phyloP scores from a whole-genome alignment of 2,797 vertebrate species.

The Fundulus diaphanus region DNA sequence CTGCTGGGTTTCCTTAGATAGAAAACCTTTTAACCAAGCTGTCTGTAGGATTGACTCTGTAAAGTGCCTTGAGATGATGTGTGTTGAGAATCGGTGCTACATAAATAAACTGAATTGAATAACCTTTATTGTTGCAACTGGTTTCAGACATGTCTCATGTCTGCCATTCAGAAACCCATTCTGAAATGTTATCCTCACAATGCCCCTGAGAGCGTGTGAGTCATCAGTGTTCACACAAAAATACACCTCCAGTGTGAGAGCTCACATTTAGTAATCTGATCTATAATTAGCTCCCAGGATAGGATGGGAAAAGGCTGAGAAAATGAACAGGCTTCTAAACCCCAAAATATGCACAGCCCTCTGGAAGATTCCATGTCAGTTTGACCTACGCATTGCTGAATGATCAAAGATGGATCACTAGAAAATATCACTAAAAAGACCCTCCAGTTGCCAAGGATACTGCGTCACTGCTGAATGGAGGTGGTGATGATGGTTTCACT shows the following conservation, averaged over 20 bases:
- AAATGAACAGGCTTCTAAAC: constrained; percentile 11
- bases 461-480: constrained; percentile 29
- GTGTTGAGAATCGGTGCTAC: too few relatives aligned
- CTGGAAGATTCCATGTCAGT: constrained; percentile 4
- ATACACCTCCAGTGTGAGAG: constrained; percentile 11
- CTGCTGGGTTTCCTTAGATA: too few relatives aligned
- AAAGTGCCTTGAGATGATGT: too few relatives aligned
- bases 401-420: constrained; percentile 16
- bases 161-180: constrained; percentile 17
- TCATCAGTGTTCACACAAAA: constrained; percentile 30
- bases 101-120: too few relatives aligned
- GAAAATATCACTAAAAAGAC: constrained; percentile 18
- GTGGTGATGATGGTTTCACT: constrained; percentile 53
- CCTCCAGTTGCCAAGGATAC: constrained; percentile 73
- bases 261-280: constrained; percentile 36
- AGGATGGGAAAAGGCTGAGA: constrained; percentile 11
- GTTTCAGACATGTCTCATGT: constrained; percentile 19
- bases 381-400: constrained; percentile 15
- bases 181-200: constrained; percentile 28
- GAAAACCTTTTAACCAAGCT: too few relatives aligned
- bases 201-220: constrained; percentile 31
- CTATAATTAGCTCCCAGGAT: constrained; percentile 56
- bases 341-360: constrained; percentile 26
- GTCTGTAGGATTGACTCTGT: too few relatives aligned
- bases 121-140: constrained; percentile 23